Evolutionary conservation across 2,113 vertebrate species (phyloP).

Genomic region (Rhadina sibilatrix): DNA sequence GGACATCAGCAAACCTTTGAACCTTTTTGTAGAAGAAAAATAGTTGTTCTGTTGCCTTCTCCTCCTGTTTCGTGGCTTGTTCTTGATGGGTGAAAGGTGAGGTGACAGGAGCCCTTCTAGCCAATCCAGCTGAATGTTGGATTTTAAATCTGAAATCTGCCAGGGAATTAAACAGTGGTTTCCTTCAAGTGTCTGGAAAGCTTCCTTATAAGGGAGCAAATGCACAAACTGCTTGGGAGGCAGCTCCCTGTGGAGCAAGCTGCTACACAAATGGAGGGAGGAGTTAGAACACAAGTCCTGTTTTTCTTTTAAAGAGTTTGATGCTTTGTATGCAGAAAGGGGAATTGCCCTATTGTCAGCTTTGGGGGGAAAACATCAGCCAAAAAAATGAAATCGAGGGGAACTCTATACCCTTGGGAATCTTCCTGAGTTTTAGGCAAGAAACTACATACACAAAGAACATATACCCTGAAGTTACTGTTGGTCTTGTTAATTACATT

Average conservation of each 20-base stretch:
- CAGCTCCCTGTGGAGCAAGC: neutral
- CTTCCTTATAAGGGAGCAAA: conserved; percentile 26
- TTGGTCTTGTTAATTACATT: neutral
- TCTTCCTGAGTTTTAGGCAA: neutral
- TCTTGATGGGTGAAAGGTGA: neutral
- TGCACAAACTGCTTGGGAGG: neutral
- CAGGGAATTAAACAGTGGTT: neutral
- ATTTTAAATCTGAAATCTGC: neutral
- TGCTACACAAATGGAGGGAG: neutral
- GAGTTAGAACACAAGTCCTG: neutral
- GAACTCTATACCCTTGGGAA: neutral
- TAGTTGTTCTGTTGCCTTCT: neutral
- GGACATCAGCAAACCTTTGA: neutral
- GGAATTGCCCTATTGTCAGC: neutral
- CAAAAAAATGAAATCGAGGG: neutral
- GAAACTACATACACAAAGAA: neutral
- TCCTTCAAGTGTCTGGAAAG: neutral
- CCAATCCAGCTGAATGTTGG: neutral
- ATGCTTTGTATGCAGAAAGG: neutral
- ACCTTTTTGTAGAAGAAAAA: neutral
- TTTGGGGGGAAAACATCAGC: neutral
- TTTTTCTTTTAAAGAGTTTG: neutral
- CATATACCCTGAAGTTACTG: neutral
- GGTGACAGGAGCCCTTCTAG: neutral
- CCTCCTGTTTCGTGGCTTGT: neutral